phyloP scores from a whole-genome alignment of 2,113 vertebrate species.

The Perca fluviatilis region DNA sequence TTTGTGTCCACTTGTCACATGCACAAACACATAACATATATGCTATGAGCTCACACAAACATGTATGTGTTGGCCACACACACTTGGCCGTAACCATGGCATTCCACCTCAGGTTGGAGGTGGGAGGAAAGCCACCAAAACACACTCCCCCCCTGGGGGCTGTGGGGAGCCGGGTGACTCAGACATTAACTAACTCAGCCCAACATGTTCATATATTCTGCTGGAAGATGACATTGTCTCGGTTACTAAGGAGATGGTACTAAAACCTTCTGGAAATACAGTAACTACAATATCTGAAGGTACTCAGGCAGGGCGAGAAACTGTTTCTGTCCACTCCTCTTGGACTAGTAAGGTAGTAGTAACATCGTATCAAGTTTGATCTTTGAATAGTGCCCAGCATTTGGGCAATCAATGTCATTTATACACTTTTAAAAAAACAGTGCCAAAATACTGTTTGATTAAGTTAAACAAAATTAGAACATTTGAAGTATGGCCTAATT shows the following conservation, averaged over 20 bases:
- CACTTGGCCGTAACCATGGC: constrained; percentile 53
- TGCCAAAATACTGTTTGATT: not conserved
- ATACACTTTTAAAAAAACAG: no score
- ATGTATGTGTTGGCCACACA: not conserved
- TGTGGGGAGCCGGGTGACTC: constrained; percentile 60
- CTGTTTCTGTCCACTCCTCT: not conserved
- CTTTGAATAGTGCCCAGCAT: not conserved
- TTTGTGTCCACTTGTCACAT: constrained; percentile 23
- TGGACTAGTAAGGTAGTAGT: not conserved
- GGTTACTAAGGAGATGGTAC: constrained; percentile 63
- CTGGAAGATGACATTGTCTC: constrained; percentile 46
- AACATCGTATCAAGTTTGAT: not conserved
- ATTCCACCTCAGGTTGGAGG: constrained; percentile 50
- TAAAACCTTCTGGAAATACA: constrained; percentile 30
- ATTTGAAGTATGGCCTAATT: not conserved
- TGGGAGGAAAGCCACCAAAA: constrained; percentile 48
- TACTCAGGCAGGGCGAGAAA: not conserved
- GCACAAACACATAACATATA: constrained; percentile 6
- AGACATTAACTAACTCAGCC: constrained; percentile 65
- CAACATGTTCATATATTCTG: constrained; percentile 58
- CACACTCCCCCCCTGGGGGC: constrained; percentile 3
- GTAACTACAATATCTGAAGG: constrained; percentile 19
- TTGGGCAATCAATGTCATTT: not conserved
- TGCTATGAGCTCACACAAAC: not conserved
- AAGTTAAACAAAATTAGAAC: not conserved